Evolutionary conservation across 2,797 vertebrate genomes (phyloP).

Genomic region (Ispidina lecontei): DNA sequence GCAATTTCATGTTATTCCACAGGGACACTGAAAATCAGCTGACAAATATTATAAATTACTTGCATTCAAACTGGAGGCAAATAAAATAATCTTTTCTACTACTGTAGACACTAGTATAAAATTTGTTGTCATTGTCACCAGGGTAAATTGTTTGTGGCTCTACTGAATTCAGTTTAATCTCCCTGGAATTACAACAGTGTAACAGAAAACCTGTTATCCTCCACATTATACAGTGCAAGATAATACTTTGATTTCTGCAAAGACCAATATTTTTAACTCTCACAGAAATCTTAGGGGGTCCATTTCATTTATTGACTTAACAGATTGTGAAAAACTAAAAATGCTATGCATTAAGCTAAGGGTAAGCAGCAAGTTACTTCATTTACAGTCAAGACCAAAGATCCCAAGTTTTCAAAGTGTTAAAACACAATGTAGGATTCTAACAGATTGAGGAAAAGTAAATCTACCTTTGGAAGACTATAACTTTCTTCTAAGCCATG

Average conservation of each 20-base stretch:
- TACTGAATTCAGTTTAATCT: neutral
- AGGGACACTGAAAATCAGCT: neutral
- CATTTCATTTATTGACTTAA: neutral
- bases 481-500: neutral
- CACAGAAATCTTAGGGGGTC: neutral
- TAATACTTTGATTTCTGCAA: neutral
- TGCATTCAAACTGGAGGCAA: neutral
- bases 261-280: neutral
- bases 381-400: neutral
- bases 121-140: neutral
- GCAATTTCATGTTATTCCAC: neutral
- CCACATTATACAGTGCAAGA: neutral
- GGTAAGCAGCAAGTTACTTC: neutral
- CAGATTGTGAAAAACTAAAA: neutral
- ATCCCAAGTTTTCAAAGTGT: neutral
- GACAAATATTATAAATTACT: constrained; percentile 13
- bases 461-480: neutral
- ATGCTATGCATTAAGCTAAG: neutral
- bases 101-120: neutral
- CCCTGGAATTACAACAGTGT: neutral
- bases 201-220: neutral
- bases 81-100: neutral
- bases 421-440: neutral
- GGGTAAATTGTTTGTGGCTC: neutral
- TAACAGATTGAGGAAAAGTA: neutral